A percentile compares a stretch with the other conserved stretches of the same genome.
Conservation (phyloP, 2,113 vertebrate genomes). For the Asarcornis scutulata region DNA sequence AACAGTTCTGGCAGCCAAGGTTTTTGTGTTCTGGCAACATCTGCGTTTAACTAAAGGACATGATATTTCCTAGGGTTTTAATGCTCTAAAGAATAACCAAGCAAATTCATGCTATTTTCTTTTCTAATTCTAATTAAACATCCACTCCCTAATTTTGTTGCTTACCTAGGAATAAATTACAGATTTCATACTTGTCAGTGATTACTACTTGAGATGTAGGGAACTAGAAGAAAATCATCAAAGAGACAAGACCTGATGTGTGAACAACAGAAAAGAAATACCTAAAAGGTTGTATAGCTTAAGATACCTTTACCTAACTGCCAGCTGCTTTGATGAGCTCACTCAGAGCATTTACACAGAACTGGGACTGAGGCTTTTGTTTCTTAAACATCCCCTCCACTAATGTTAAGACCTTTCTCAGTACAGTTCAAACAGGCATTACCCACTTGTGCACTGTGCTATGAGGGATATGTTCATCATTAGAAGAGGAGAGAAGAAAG, state of each 20-base stretch:
- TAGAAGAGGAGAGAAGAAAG: background rate
- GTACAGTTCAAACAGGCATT: background rate
- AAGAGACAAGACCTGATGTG: slow-evolving; percentile 15
- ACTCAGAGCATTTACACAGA: background rate
- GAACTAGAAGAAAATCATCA: background rate
- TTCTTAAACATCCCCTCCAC: slow-evolving; percentile 7
- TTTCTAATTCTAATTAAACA: background rate
- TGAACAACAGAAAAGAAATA: background rate
- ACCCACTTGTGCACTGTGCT: background rate
- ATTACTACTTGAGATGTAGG: background rate
- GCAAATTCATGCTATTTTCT: background rate
- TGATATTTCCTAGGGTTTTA: background rate
- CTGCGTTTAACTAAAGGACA: background rate
- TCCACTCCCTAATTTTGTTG: background rate
- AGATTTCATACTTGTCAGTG: background rate
- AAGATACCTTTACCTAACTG: slow-evolving; percentile 7
- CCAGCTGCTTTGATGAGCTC: slow-evolving; percentile 29
- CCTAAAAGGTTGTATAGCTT: background rate
- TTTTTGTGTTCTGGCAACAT: background rate
- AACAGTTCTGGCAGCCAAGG: background rate
- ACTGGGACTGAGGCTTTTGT: background rate
- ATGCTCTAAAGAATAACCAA: background rate
- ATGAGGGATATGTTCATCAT: background rate
- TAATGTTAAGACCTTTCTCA: background rate
- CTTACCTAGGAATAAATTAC: background rate